Conservation (phyloP, 2,797 vertebrate species). For the Phyllotis vaccarum region DNA sequence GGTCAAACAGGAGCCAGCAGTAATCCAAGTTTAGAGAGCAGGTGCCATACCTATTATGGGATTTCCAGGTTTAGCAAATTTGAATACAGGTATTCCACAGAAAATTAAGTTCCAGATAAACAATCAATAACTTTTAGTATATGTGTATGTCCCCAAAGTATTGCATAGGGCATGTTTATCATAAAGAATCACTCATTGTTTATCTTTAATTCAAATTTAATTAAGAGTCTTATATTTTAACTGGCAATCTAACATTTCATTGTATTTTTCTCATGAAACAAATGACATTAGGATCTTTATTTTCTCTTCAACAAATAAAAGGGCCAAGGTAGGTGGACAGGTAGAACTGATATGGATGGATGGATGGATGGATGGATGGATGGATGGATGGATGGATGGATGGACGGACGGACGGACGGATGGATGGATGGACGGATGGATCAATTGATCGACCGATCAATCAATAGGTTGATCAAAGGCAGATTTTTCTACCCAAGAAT, state of each 20-base stretch:
- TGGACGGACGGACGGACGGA: not conserved
- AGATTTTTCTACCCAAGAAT: not conserved
- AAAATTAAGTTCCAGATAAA: conserved; percentile 57
- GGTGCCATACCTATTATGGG: not conserved
- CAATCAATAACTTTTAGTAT: conserved; percentile 17
- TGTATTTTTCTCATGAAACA: conserved; percentile 40
- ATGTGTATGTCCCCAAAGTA: not conserved
- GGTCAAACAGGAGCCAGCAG: not conserved
- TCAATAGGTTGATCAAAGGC: not conserved
- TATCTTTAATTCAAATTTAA: conserved; percentile 47
- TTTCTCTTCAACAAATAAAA: conserved; percentile 44
- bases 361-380: not conserved
- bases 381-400: not conserved
- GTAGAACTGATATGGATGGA: not conserved
- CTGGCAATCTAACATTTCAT: conserved; percentile 19
- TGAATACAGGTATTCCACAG: not conserved
- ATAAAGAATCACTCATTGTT: not conserved
- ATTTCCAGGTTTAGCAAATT: conserved; percentile 20
- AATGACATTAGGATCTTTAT: not conserved
- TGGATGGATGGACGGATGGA: not conserved
- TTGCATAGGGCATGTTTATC: not conserved
- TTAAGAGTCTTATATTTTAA: not conserved
- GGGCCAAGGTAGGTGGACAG: not conserved
- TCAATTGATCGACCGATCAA: not conserved
- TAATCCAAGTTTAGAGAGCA: conserved; percentile 37